phyloP scores from a whole-genome alignment of 2,888 invertebrate species.

The Empis stercorea region DNA sequence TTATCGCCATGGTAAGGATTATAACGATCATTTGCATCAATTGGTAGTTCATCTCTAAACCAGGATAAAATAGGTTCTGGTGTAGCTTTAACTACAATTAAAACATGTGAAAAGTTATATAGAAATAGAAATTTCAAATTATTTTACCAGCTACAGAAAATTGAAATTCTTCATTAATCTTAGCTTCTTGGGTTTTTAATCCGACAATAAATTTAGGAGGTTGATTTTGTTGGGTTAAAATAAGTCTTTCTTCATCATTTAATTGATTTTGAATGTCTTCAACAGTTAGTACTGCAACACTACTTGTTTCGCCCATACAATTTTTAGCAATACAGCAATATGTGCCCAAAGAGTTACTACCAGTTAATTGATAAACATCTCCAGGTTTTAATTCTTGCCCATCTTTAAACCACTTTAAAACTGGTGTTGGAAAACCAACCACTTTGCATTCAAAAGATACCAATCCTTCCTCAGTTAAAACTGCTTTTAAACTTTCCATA shows the following conservation, averaged over 20 bases:
- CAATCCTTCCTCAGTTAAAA: conserved; percentile 79
- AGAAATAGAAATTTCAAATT: neutral
- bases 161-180: conserved; percentile 67
- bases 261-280: conserved; percentile 84
- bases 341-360: conserved; percentile 77
- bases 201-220: conserved; percentile 75
- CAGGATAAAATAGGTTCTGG: conserved; percentile 73
- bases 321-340: conserved; percentile 82
- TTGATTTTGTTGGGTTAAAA: conserved; percentile 52
- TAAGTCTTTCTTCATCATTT: conserved; percentile 68
- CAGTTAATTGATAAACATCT: conserved; percentile 82
- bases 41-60: conserved; percentile 75
- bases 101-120: neutral
- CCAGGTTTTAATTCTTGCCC: conserved; percentile 84
- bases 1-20: conserved; percentile 52
- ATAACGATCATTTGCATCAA: conserved; percentile 58
- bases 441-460: conserved; percentile 91
- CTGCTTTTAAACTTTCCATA: conserved; percentile 79
- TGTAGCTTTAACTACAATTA: conserved; percentile 52
- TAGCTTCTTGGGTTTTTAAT: conserved; percentile 67
- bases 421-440: conserved; percentile 80
- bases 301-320: conserved; percentile 82
- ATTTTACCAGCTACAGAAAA: conserved; percentile 65
- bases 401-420: conserved; percentile 83
- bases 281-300: conserved; percentile 74